Base-by-base conservation (phyloP, 2,797 vertebrate genomes). In the Mionectes olivaceus region DNA sequence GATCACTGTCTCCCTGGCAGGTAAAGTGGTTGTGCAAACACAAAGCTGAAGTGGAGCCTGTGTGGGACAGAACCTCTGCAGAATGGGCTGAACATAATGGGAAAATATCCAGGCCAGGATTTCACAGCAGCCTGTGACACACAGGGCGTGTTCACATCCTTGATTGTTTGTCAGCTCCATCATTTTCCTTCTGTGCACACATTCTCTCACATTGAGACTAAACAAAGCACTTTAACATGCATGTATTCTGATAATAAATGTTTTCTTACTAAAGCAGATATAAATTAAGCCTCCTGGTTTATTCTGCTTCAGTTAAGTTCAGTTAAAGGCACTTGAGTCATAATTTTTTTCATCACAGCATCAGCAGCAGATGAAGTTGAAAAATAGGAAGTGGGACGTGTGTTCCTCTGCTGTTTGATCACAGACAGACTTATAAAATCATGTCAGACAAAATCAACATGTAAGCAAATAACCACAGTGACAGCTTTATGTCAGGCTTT, bases 401-500 rank as follows among this genome's bases (percentile, higher is more conserved):
- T 5, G 35, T 50, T 94, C 46, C 37, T 84, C 28, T 47, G 64
- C 70, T 46, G n/a, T 35, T 41, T 73, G 59, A 74, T 82, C 68
- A 78, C 80, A 87, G 27, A 37, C 52, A 94, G 67, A 50, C 73
- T 15, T 49, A 8, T 70, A 85, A 93, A 87, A 47, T 61, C 74
- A 18, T 0, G 0, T 82, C 84, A 74, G 84, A 77, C 56, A 75
- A 91, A 95, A 79, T 87, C 92, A 81, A 39, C n/a, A 3, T 21
- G 70, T 61, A 41, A 95, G 33, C 55, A 82, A 91, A 76, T 50
- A 93, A 70, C 30, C 33, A 24, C 81, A 82, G 74, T 61, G 84
- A 63, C 92, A 95, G 90, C 63, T 94, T 80, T 80, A 67, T 23
- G 63, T 28, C 78, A 93, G 87, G 60, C 88, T 91, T 84, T 89